phyloP scores from a whole-genome alignment of 2,113 vertebrate species.

The Anguilla japonica region DNA sequence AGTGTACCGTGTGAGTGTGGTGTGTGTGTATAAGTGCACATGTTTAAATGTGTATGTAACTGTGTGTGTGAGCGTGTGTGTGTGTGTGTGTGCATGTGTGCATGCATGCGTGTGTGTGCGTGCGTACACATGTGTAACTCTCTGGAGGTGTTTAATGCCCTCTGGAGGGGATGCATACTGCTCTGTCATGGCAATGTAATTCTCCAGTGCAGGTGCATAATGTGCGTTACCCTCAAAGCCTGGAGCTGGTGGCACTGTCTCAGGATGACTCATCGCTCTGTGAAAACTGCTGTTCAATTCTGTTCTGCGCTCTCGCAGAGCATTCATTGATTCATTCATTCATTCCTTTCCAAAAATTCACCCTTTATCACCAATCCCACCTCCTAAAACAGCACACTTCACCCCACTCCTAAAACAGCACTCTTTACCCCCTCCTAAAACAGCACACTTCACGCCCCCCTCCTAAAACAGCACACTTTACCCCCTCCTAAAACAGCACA shows the following conservation, averaged over 20 bases:
- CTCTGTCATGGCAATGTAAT: not conserved
- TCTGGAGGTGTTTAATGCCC: not conserved
- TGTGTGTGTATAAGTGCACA: no score
- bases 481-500: not conserved
- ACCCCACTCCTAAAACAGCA: not conserved
- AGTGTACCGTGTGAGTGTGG: no score
- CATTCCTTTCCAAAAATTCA: not conserved
- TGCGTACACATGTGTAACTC: not conserved
- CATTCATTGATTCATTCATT: not conserved
- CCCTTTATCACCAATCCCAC: not conserved
- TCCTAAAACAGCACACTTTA: not conserved
- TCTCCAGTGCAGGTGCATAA: not conserved
- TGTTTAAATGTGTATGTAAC: no score
- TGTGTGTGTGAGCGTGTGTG: no score
- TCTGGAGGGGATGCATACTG: not conserved
- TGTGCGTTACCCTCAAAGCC: not conserved
- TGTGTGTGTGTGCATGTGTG: no score
- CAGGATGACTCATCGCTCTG: constrained; percentile 5
- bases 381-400: not conserved
- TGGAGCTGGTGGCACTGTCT: not conserved
- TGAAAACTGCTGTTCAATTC: not conserved
- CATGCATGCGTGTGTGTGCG: no score
- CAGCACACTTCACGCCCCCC: not conserved
- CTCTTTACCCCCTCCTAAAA: no score
- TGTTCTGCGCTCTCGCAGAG: not conserved